phyloP scores from a whole-genome alignment of 1,140 invertebrate genomes.

The Aphidius ervi region DNA sequence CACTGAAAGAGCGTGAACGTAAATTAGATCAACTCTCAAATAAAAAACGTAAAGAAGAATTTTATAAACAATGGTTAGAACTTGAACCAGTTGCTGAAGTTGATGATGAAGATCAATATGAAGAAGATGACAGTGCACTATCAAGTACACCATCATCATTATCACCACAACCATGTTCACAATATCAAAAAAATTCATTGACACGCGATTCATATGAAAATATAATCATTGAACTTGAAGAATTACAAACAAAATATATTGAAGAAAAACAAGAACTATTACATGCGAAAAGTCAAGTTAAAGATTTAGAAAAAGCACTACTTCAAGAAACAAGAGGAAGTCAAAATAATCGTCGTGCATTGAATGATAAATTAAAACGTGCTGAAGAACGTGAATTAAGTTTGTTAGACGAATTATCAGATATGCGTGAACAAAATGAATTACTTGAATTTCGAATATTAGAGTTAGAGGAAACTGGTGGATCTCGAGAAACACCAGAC shows the following conservation, averaged over 20 bases:
- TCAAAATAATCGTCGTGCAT: conserved; percentile 34
- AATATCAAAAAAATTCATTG: conserved; percentile 36
- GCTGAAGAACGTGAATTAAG: conserved; percentile 48
- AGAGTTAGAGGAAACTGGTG: conserved; percentile 48
- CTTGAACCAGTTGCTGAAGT: conserved; percentile 47
- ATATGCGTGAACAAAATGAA: conserved; percentile 53
- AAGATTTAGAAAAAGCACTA: conserved; percentile 45
- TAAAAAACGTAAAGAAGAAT: conserved; percentile 45
- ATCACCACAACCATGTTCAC: conserved; percentile 40
- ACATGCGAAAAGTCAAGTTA: conserved; percentile 40
- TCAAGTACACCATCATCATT: conserved; percentile 43
- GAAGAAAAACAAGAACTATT: conserved; percentile 40
- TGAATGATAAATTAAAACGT: conserved; percentile 39
- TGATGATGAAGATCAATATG: conserved; percentile 45
- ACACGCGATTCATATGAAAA: conserved; percentile 43
- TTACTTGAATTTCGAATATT: conserved; percentile 53
- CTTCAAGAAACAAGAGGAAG: conserved; percentile 44
- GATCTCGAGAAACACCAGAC: conserved; percentile 36
- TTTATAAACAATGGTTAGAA: conserved; percentile 45
- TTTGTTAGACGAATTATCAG: conserved; percentile 50
- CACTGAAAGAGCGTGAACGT: conserved; percentile 47
- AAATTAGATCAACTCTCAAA: conserved; percentile 47
- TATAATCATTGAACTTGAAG: conserved; percentile 38
- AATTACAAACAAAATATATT: conserved; percentile 40
- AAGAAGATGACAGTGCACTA: conserved; percentile 42